These are phyloP conservation scores for Mallotus villosus DNA, from an alignment of 2,797 vertebrate species.

Conservation along the genomic window DNA sequence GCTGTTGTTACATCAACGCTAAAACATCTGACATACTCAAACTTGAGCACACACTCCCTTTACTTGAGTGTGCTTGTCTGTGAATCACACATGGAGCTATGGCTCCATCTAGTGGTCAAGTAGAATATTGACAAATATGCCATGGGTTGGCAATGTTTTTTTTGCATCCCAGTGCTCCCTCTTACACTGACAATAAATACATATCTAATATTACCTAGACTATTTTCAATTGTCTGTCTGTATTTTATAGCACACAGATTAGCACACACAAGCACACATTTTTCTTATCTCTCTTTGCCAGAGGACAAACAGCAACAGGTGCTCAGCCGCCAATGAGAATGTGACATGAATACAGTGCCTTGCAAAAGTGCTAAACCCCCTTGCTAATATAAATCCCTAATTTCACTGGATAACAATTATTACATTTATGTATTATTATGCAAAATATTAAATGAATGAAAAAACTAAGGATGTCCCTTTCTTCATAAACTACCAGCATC, in stretches of 20 bases:
- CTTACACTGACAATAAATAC: not conserved
- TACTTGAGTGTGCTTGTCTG: not conserved
- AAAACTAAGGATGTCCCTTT: no score
- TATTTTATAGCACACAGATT: not conserved
- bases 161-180: no score
- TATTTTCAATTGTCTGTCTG: not conserved
- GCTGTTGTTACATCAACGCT: not conserved
- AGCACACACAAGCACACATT: not conserved
- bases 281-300: not conserved
- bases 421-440: no score
- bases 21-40: no score
- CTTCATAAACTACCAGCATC: no score
- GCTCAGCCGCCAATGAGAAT: no score
- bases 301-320: no score
- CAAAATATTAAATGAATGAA: no score
- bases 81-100: not conserved
- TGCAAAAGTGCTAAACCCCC: no score
- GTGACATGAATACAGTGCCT: no score
- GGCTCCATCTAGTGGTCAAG: slow-evolving; percentile 1
- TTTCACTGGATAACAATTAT: no score
- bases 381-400: no score
- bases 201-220: not conserved
- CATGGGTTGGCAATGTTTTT: not conserved
- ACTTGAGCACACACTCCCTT: not conserved
- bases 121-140: not conserved